Evolutionary conservation across 2,888 invertebrate species (phyloP), one percentile per base, ranked within the genome.

Genomic region (Ichneumoninae sp.): DNA sequence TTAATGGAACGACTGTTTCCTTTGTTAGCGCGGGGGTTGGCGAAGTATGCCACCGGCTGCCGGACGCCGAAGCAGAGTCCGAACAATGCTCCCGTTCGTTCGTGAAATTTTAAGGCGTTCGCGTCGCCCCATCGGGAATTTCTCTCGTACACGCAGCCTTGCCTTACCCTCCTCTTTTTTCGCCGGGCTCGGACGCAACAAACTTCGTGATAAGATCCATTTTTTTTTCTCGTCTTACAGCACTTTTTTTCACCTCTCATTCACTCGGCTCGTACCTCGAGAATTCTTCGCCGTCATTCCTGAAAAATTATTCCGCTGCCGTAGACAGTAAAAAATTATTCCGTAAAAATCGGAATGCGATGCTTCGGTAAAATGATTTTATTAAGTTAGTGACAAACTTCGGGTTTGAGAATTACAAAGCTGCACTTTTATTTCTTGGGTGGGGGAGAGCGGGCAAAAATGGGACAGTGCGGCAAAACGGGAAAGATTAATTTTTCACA

Each of bases 1-100:
- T 82, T 85, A 85, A 85, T 85, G 85, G 79, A 85, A 85, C 85
- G 79, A 85, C 74, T 76, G 79, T 82, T 82, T 80, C 82, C 80
- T 82, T 85, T 85, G 85, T 85, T 79, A 76, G 36, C 26, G 47
- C 50, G 70, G 63, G 63, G 63, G 52, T 52, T 13, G 63, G 33
- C 63, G 70, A 79, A 79, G 78, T 79, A 71, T 70, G 78, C 78
- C 70, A 79, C 50, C 78, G 63, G 70, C 70, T 70, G 70, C 47
- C 33, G 44, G 30, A 81, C 40, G 68, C 52, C 50, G 30, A 33
- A 26, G 16, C 19, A 30, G 47, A 68, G 54, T 26, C 40, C 57
- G 75, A 81, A 84, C 84, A 84, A 84, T 84, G 74, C 81, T 74
- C 60, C 69, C 69, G 65, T 66, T 81, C 66, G 63, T 78, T 36